These are phyloP conservation scores for Sphenopsis melanotis DNA, from an alignment of 2,797 vertebrate genomes.

Conservation along the genomic window DNA sequence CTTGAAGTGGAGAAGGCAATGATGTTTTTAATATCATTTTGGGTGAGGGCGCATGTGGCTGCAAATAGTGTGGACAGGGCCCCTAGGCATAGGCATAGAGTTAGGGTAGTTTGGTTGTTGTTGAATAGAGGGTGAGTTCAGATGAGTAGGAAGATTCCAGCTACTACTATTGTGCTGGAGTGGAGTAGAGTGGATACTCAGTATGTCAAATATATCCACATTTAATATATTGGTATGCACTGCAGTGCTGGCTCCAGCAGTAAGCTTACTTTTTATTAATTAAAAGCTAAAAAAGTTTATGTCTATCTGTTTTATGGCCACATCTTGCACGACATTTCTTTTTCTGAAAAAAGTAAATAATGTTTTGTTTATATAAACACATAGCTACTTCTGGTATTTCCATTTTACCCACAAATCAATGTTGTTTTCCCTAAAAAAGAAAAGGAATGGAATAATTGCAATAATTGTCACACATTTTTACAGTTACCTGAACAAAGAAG, in stretches of 20 bases:
- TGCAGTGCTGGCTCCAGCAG: neutral
- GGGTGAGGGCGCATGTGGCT: no score
- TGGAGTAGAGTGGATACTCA: no score
- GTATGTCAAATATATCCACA: neutral
- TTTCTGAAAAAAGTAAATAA: neutral
- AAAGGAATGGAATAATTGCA: neutral
- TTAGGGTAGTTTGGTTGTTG: no score
- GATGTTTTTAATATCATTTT: no score
- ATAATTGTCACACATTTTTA: neutral
- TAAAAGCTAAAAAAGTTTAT: neutral
- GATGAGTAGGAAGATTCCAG: no score
- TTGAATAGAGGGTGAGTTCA: no score
- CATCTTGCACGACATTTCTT: neutral
- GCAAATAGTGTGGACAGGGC: no score
- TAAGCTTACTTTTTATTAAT: neutral
- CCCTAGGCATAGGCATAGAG: no score
- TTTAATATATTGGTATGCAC: neutral
- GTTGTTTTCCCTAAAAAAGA: neutral
- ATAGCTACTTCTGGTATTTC: neutral
- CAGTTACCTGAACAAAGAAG: conserved; percentile 89
- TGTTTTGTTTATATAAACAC: neutral
- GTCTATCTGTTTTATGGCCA: neutral
- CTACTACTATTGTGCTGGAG: no score
- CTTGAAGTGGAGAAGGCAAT: no score
- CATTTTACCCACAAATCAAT: neutral